Conservation (phyloP, 2,888 invertebrate species). For the Shargacucullia verbasci region DNA sequence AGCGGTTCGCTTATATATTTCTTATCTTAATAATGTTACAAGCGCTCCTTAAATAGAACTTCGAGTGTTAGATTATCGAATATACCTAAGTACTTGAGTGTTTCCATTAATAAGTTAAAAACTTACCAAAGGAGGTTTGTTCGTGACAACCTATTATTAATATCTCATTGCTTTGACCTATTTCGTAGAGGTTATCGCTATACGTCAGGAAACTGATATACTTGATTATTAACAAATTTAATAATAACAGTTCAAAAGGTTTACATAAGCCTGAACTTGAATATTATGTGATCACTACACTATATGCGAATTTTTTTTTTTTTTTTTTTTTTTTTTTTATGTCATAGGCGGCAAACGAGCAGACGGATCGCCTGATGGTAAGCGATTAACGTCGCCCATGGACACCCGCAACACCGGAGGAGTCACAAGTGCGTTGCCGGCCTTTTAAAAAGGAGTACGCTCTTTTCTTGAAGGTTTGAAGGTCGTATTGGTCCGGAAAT, state of each 20-base stretch:
- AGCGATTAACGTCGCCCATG: no score
- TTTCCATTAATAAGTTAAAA: constrained; percentile 33
- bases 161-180: constrained; percentile 17
- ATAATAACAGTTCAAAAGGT: constrained; percentile 3
- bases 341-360: no score
- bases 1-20: constrained; percentile 67
- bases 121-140: constrained; percentile 9
- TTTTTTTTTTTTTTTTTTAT: no score
- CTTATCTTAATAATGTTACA: constrained; percentile 75
- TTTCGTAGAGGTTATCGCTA: constrained; percentile 28
- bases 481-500: no score
- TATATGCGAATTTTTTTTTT: no score
- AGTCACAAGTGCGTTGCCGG: no score
- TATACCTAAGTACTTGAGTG: constrained; percentile 31
- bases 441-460: no score
- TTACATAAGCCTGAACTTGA: constrained; percentile 16
- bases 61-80: constrained; percentile 35
- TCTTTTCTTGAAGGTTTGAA: no score
- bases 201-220: constrained; percentile 11
- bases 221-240: constrained; percentile 1
- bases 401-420: no score
- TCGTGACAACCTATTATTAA: constrained; percentile 11
- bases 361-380: no score
- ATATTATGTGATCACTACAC: constrained; percentile 24
- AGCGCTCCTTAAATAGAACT: constrained; percentile 73